Evolutionary conservation across 2,797 vertebrate genomes (phyloP).

Genomic region (Peromyscus aztecus): DNA sequence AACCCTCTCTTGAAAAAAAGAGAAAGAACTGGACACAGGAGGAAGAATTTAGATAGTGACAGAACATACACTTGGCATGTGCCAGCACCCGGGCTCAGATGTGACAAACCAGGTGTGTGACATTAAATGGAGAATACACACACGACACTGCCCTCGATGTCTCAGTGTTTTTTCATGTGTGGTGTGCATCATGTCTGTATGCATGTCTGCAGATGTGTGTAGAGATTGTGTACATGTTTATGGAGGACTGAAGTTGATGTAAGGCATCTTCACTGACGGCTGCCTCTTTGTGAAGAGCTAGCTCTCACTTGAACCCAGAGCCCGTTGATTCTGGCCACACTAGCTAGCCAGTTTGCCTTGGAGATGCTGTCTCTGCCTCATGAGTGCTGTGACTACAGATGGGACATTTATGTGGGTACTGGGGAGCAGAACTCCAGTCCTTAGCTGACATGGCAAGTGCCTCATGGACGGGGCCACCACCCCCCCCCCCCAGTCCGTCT

Average conservation of each 20-base stretch:
- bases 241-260: background rate
- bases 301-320: background rate
- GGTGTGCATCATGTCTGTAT: background rate
- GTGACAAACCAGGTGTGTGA: background rate
- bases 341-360: background rate
- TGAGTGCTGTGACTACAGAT: background rate
- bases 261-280: background rate
- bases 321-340: too few relatives aligned
- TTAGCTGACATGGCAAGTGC: too few relatives aligned
- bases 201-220: background rate
- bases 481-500: background rate
- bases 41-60: background rate
- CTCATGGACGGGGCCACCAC: background rate
- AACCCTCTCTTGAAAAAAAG: background rate
- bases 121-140: constrained; percentile 17
- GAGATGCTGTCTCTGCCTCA: too few relatives aligned
- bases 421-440: background rate
- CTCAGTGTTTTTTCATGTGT: background rate
- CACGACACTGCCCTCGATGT: too few relatives aligned
- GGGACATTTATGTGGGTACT: background rate
- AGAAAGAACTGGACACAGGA: background rate
- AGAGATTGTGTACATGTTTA: background rate
- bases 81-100: background rate
- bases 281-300: background rate
- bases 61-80: background rate